Evolutionary conservation across 2,797 vertebrate genomes (phyloP), one percentile per base, ranked within the genome.

Genomic region (Avahi laniger): DNA sequence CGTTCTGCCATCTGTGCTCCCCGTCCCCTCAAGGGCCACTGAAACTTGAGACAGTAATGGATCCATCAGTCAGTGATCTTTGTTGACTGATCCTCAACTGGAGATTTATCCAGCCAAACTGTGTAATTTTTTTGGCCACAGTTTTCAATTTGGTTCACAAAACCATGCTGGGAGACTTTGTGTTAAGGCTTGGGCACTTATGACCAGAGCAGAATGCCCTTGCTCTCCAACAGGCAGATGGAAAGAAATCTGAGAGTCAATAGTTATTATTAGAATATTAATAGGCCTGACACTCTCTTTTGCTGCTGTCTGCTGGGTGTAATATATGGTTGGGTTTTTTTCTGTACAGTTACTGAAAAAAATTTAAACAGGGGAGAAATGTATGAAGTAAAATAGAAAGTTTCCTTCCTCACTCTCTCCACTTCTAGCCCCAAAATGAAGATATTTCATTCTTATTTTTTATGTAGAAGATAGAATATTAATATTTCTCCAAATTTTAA

Each of bases 401-500:
- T 78, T 97, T 78, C n/a, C 72, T 38, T 89, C 9, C 57, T 52
- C 38, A n/a, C 4, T 1, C 5, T 48, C 38, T 72, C 4, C 69
- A 69, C 35, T 83, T 43, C 38, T 73, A 61, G 15, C 11, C 28
- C 61, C 33, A 41, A 41, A 41, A 41, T 41, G 7, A 17, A 83
- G 24, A 14, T 79, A 59, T 41, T 86, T 89, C 5, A 57, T 63
- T 52, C 22, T 43, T 83, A 93, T 59, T 75, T 57, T 8, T 85
- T 86, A 48, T 35, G 7, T 15, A 92, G 11, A 28, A 35, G 8
- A 48, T 89, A 13, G n/a, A 65, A 88, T 83, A 79, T 38, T 69
- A 89, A 82, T 28, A 11, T 30, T 89, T 92, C 80, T 92, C 59
- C 73, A 89, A 22, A 70, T 70, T 88, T 65, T 84, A 75, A 88